Percentiles rank a stretch among this genome's conserved stretches.
Conservation (phyloP, 2,888 invertebrate species). For the Diarsia mendica region DNA sequence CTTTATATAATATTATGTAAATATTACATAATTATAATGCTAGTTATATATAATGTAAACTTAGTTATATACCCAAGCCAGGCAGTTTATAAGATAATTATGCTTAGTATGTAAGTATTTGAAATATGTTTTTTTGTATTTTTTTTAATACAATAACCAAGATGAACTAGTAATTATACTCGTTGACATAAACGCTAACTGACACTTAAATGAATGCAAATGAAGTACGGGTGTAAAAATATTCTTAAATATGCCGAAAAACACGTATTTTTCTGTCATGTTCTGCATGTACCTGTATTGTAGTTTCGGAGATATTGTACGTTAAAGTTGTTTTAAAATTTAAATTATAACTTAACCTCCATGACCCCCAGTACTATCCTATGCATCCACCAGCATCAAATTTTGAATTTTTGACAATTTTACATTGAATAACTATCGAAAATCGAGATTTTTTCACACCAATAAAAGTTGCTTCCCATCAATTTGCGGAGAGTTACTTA, state of each 20-base stretch:
- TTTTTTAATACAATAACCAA: slow-evolving; percentile 1
- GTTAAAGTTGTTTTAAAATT: too few species aligned
- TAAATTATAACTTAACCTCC: not conserved
- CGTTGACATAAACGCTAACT: not conserved
- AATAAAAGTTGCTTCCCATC: not conserved
- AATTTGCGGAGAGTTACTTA: too few species aligned
- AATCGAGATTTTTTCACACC: not conserved
- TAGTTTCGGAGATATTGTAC: too few species aligned
- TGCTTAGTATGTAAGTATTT: slow-evolving; percentile 1
- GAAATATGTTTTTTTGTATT: not conserved
- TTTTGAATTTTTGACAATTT: not conserved
- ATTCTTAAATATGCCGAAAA: not conserved
- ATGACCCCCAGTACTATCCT: not conserved
- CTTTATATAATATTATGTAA: slow-evolving; percentile 46
- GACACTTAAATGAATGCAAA: not conserved
- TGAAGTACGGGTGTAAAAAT: not conserved
- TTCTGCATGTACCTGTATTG: too few species aligned
- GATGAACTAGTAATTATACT: not conserved
- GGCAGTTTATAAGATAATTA: slow-evolving; percentile 12
- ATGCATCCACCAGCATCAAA: not conserved
- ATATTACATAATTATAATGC: slow-evolving; percentile 24
- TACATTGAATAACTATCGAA: not conserved
- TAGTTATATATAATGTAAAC: slow-evolving; percentile 8
- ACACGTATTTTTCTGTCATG: not conserved
- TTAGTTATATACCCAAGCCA: slow-evolving; percentile 18